These are phyloP conservation scores for Thryonomys swinderianus DNA, from an alignment of 2,113 vertebrate genomes.

Conservation along the genomic window DNA sequence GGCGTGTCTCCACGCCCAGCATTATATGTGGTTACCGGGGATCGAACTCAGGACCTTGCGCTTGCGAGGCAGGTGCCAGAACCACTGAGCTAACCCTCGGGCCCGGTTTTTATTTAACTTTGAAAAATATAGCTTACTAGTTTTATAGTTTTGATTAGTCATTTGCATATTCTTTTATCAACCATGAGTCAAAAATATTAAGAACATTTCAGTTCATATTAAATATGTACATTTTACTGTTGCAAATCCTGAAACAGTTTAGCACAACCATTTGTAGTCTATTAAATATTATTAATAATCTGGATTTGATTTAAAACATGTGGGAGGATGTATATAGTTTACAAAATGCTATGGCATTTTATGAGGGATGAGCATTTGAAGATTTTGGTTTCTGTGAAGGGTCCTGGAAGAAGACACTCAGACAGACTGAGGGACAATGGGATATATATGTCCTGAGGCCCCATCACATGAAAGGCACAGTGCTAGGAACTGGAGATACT, in stretches of 20 bases:
- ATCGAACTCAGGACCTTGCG: too few species aligned
- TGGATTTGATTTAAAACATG: background rate
- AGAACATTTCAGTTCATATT: background rate
- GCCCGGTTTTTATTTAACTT: conserved; percentile 30
- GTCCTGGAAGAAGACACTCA: background rate
- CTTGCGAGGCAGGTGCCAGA: too few species aligned
- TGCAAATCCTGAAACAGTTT: background rate
- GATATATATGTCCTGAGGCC: background rate
- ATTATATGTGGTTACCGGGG: too few species aligned
- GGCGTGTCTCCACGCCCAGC: too few species aligned
- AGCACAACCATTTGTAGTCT: background rate
- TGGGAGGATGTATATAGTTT: too few species aligned
- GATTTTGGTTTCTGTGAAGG: background rate
- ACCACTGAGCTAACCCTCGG: too few species aligned
- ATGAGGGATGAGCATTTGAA: background rate
- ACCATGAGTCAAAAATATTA: background rate
- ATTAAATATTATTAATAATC: background rate
- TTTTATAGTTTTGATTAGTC: background rate
- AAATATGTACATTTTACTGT: background rate
- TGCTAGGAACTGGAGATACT: background rate
- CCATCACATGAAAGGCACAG: background rate
- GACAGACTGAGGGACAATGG: background rate
- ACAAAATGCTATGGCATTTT: background rate
- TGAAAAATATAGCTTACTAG: background rate
- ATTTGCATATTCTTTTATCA: background rate